Conservation (phyloP, 1,140 invertebrate species). For the Drosophila azteca region DNA sequence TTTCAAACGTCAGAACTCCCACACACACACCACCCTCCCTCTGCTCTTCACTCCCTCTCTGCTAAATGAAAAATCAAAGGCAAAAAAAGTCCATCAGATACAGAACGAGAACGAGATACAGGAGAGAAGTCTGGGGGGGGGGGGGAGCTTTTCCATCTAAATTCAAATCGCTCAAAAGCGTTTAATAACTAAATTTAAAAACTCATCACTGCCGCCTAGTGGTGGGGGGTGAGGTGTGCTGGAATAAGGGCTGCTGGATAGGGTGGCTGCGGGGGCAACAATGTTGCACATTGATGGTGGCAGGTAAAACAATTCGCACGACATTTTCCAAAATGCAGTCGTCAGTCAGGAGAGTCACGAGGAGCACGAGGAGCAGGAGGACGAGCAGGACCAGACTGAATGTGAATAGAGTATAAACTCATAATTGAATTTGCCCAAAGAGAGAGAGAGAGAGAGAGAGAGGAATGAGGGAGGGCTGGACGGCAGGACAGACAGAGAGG, state of each 20-base stretch:
- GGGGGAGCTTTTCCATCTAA: constrained; percentile 72
- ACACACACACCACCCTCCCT: neutral
- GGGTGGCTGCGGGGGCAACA: constrained; percentile 7
- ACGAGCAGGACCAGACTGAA: constrained; percentile 17
- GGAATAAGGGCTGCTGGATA: neutral
- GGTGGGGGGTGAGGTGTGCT: neutral
- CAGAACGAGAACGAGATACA: constrained; percentile 18
- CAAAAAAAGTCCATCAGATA: constrained; percentile 5
- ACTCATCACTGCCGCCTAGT: constrained; percentile 60
- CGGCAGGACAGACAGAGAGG: constrained; percentile 6
- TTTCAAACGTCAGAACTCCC: constrained; percentile 53
- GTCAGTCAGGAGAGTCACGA: constrained; percentile 66
- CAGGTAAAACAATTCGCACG: constrained; percentile 51
- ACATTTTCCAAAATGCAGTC: constrained; percentile 61
- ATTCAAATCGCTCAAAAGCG: constrained; percentile 76
- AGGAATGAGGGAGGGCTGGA: neutral
- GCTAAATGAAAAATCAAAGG: constrained; percentile 44
- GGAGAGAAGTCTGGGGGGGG: no score
- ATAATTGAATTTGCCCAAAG: constrained; percentile 69
- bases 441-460: no score
- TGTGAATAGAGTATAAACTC: constrained; percentile 48
- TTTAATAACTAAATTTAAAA: constrained; percentile 80
- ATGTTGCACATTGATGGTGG: constrained; percentile 63
- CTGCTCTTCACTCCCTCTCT: no score
- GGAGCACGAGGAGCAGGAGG: constrained; percentile 11